Percentiles rank a stretch among this genome's conserved stretches.
phyloP scores from a whole-genome alignment of 2,113 vertebrate genomes.

The Dipodomys stephensi region DNA sequence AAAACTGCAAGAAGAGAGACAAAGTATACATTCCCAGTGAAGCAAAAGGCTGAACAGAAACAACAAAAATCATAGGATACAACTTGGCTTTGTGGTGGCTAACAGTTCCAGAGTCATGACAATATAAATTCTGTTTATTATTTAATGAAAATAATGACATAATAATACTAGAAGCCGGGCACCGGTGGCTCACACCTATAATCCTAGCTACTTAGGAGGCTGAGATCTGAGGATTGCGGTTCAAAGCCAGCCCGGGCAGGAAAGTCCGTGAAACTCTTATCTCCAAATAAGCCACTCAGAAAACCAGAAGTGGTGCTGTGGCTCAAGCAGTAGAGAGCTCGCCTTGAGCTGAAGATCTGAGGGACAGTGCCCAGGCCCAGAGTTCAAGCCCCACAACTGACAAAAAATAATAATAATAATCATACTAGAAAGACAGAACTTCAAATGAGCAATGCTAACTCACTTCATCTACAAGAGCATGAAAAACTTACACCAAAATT shows the following conservation, averaged over 20 bases:
- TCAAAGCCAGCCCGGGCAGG: no score
- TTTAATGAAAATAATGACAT: not conserved
- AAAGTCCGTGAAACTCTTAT: no score
- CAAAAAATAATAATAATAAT: not conserved
- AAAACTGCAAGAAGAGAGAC: conserved; percentile 19
- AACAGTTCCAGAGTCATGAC: not conserved
- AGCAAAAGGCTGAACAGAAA: conserved; percentile 8
- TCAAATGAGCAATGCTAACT: not conserved
- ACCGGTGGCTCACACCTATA: no score
- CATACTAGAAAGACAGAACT: not conserved
- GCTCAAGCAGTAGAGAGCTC: no score
- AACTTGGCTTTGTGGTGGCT: not conserved
- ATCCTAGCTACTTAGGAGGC: no score
- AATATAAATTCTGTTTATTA: not conserved
- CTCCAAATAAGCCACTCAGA: no score
- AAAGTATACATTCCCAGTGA: not conserved
- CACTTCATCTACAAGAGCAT: not conserved
- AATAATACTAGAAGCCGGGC: not conserved
- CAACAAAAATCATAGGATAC: not conserved
- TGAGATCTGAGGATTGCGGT: no score
- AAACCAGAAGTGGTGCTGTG: no score
- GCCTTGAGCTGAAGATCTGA: no score
- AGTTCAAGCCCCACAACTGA: no score
- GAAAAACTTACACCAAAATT: conserved; percentile 44
- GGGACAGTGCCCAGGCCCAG: no score